A percentile compares a stretch with the other conserved stretches of the same genome.
These are phyloP conservation scores for Phalacrocorax brasilianus DNA, from an alignment of 2,113 vertebrate genomes.

Conservation along the genomic window DNA sequence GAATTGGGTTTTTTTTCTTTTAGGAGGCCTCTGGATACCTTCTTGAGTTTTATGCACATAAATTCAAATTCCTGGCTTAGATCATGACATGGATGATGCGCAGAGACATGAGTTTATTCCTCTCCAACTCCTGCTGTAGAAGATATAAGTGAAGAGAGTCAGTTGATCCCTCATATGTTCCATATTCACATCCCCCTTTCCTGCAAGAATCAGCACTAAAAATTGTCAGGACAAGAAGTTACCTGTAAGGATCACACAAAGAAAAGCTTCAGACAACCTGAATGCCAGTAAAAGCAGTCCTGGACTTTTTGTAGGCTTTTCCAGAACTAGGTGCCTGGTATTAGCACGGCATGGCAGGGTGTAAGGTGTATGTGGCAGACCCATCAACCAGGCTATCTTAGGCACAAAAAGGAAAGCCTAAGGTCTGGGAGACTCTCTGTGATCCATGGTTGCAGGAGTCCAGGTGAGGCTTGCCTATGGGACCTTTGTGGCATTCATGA, in stretches of 20 bases:
- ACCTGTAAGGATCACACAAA: neutral
- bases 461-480: neutral
- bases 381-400: neutral
- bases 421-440: neutral
- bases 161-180: neutral
- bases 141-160: neutral
- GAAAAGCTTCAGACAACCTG: neutral
- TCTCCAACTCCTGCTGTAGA: neutral
- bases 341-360: neutral
- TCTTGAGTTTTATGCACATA: neutral
- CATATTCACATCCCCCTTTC: neutral
- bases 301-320: neutral
- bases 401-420: neutral
- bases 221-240: neutral
- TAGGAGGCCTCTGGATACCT: neutral
- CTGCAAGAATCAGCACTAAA: neutral
- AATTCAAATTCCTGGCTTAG: neutral
- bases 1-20: neutral
- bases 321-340: neutral
- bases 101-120: neutral
- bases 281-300: neutral
- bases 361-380: neutral
- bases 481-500: neutral
- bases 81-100: neutral
- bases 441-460: neutral